A percentile compares a stretch with the other conserved stretches of the same genome.
These are phyloP conservation scores for Oncorhynchus mykiss DNA, from an alignment of 2,113 vertebrate genomes.

Conservation along the genomic window DNA sequence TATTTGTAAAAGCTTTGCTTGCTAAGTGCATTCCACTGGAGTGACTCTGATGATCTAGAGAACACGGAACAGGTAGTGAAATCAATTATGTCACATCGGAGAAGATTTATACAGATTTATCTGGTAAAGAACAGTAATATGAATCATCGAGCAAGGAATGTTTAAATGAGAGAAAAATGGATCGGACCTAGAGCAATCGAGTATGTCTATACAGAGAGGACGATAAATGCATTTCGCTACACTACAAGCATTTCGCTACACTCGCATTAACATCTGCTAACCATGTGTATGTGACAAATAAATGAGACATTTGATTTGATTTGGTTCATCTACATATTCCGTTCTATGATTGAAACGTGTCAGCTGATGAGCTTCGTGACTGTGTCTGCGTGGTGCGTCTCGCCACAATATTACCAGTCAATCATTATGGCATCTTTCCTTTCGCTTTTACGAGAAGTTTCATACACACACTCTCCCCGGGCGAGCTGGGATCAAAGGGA, in stretches of 20 bases:
- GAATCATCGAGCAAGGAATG: not conserved
- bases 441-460: too few species aligned
- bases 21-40: constrained; percentile 18
- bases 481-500: too few species aligned
- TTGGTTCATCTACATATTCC: not conserved
- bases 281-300: too few species aligned
- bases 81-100: not conserved
- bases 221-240: not conserved
- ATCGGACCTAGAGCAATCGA: not conserved
- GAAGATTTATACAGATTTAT: not conserved
- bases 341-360: not conserved
- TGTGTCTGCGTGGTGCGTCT: too few species aligned
- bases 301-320: too few species aligned
- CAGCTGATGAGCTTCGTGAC: too few species aligned
- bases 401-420: too few species aligned
- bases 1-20: constrained; percentile 6
- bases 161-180: not conserved
- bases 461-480: too few species aligned
- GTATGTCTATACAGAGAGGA: not conserved
- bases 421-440: too few species aligned
- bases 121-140: not conserved
- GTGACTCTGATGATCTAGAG: not conserved
- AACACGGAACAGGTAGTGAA: not conserved
- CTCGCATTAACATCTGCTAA: too few species aligned
- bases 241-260: too few species aligned